These are phyloP conservation scores for Brachionus rubens DNA, from an alignment of 1,140 invertebrate species.

Conservation along the genomic window DNA sequence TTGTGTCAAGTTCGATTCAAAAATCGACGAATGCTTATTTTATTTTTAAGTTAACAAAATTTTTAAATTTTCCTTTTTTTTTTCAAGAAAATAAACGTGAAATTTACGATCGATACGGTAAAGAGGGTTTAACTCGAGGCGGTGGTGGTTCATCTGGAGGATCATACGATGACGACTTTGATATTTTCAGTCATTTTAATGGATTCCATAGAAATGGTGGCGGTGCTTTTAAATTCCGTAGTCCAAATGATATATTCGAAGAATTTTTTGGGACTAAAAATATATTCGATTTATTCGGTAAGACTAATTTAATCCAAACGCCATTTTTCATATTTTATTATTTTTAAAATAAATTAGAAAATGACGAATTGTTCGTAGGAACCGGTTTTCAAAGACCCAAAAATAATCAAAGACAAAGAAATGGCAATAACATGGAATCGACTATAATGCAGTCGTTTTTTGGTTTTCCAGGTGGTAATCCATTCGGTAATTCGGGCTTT, in stretches of 20 bases:
- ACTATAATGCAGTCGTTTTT: constrained; percentile 12
- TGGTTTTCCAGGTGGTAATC: neutral
- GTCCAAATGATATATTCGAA: constrained; percentile 13
- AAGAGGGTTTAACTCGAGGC: constrained; percentile 81
- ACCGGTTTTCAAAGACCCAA: neutral
- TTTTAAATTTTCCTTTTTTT: constrained; percentile 58
- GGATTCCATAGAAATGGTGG: neutral
- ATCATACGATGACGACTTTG: neutral
- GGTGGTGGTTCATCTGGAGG: constrained; percentile 49
- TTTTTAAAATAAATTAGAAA: neutral
- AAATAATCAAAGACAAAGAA: neutral
- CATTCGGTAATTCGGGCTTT: neutral
- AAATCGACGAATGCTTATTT: neutral
- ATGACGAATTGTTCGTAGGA: neutral
- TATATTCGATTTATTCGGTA: constrained; percentile 29
- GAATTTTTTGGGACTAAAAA: constrained; percentile 22
- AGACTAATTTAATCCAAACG: neutral
- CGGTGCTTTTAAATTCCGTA: constrained; percentile 1
- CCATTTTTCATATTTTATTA: neutral
- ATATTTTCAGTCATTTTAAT: neutral
- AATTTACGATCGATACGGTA: constrained; percentile 90
- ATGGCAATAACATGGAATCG: neutral
- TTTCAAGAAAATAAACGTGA: constrained; percentile 91
- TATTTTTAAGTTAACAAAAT: neutral
- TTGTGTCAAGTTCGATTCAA: no score